Conservation (phyloP, 1,140 invertebrate genomes). For the Aporrectodea caliginosa region DNA sequence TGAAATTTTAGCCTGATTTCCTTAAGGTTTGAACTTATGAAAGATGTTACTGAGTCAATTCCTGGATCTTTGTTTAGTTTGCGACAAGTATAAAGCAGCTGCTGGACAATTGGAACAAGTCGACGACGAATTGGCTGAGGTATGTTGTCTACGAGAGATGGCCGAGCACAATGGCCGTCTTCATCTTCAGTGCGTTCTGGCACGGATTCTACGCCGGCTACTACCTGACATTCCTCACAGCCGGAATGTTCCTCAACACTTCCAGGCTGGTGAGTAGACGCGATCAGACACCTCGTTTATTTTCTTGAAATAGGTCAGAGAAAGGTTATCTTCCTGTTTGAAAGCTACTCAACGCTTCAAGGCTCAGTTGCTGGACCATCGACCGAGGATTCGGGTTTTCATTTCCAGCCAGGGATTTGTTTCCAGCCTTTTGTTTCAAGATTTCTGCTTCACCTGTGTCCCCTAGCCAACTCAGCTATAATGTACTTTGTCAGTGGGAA, state of each 20-base stretch:
- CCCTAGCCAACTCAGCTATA: too few species aligned
- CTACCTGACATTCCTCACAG: slow-evolving; percentile 87
- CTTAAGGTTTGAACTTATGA: too few species aligned
- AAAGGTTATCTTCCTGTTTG: background rate
- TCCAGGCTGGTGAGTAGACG: slow-evolving; percentile 67
- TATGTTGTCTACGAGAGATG: slow-evolving; percentile 79
- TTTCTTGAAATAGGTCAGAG: background rate
- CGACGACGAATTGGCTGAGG: slow-evolving; percentile 84
- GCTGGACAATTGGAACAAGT: slow-evolving; percentile 86
- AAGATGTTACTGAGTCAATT: too few species aligned
- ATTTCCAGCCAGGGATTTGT: background rate
- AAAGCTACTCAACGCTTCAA: background rate
- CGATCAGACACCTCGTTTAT: slow-evolving; percentile 6
- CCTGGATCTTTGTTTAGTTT: slow-evolving; percentile 61
- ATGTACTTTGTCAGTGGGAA: too few species aligned
- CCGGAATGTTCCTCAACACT: slow-evolving; percentile 78
- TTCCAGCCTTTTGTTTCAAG: too few species aligned
- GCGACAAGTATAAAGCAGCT: slow-evolving; percentile 73
- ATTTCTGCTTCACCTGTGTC: too few species aligned
- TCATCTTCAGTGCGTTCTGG: slow-evolving; percentile 86
- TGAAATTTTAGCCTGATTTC: too few species aligned
- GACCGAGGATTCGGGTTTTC: background rate
- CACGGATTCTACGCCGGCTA: slow-evolving; percentile 96
- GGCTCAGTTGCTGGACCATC: background rate
- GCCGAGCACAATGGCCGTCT: slow-evolving; percentile 65